These are phyloP conservation scores for Arothron firmamentum DNA, from an alignment of 2,113 vertebrate species.

Conservation along the genomic window DNA sequence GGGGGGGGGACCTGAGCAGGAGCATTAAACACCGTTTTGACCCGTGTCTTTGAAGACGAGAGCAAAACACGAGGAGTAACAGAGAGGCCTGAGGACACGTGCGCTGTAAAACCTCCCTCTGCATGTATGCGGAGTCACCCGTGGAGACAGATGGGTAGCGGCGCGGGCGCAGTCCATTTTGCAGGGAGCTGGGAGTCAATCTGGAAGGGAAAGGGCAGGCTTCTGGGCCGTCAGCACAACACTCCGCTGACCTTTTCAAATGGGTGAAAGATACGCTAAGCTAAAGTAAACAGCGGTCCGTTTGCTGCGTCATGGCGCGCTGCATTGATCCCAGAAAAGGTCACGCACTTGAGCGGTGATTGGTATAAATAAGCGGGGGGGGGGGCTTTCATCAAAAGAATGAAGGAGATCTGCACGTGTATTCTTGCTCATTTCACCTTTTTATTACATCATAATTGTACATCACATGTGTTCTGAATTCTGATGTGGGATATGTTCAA, in stretches of 20 bases:
- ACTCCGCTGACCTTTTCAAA: constrained; percentile 70
- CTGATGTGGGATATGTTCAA: too few relatives aligned
- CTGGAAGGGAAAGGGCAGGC: constrained; percentile 55
- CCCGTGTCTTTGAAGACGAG: constrained; percentile 56
- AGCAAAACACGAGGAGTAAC: constrained; percentile 38
- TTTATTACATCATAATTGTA: not conserved
- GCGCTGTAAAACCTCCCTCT: not conserved
- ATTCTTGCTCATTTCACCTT: too few relatives aligned
- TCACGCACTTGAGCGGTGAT: constrained; percentile 60
- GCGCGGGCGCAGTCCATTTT: constrained; percentile 35
- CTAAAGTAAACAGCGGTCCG: constrained; percentile 66
- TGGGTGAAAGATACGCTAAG: constrained; percentile 62
- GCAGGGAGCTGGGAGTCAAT: constrained; percentile 52
- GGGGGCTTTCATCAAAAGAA: constrained; percentile 1
- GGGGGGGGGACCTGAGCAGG: constrained; percentile 32
- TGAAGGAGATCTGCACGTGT: too few relatives aligned
- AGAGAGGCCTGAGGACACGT: constrained; percentile 10
- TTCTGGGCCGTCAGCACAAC: constrained; percentile 51
- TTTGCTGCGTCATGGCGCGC: constrained; percentile 57
- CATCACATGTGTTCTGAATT: not conserved
- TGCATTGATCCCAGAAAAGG: constrained; percentile 67
- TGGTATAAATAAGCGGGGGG: constrained; percentile 38
- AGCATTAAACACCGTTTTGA: constrained; percentile 60
- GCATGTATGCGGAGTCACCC: constrained; percentile 19
- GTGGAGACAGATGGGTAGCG: constrained; percentile 8